These are phyloP conservation scores for Drosophila longiperda DNA, from an alignment of 2,888 invertebrate genomes.

Conservation along the genomic window DNA sequence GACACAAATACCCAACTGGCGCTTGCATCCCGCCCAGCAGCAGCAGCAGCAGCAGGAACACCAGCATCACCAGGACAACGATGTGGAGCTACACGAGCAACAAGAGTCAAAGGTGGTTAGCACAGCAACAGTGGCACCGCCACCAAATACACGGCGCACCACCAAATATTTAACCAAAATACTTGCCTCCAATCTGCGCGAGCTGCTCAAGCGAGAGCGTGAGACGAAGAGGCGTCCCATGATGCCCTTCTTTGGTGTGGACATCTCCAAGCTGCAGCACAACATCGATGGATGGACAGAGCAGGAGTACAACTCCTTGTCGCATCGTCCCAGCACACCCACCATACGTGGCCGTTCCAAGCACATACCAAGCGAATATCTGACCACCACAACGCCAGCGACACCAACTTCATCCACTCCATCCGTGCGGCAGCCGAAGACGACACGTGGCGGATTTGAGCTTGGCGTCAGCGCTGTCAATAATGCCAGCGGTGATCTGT, in stretches of 20 bases:
- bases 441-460: constrained; percentile 67
- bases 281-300: constrained; percentile 95
- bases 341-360: constrained; percentile 89
- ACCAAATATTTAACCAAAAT: constrained; percentile 83
- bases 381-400: constrained; percentile 88
- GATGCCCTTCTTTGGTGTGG: constrained; percentile 84
- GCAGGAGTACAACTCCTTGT: constrained; percentile 88
- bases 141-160: constrained; percentile 79
- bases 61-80: constrained; percentile 67
- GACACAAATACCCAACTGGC: constrained; percentile 65
- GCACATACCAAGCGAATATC: constrained; percentile 91
- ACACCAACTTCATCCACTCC: constrained; percentile 86
- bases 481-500: constrained; percentile 56
- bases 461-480: constrained; percentile 46
- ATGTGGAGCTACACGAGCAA: constrained; percentile 86
- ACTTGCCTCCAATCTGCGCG: constrained; percentile 86
- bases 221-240: constrained; percentile 69
- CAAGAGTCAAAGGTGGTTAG: constrained; percentile 85
- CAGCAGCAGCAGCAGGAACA: constrained; percentile 86
- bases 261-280: constrained; percentile 91
- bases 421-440: constrained; percentile 75
- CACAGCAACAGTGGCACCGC: constrained; percentile 77
- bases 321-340: constrained; percentile 86
- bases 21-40: constrained; percentile 35
- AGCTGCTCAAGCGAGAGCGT: constrained; percentile 85